Evolutionary conservation across 2,113 vertebrate genomes (phyloP).

Genomic region (Dipodomys spectabilis): DNA sequence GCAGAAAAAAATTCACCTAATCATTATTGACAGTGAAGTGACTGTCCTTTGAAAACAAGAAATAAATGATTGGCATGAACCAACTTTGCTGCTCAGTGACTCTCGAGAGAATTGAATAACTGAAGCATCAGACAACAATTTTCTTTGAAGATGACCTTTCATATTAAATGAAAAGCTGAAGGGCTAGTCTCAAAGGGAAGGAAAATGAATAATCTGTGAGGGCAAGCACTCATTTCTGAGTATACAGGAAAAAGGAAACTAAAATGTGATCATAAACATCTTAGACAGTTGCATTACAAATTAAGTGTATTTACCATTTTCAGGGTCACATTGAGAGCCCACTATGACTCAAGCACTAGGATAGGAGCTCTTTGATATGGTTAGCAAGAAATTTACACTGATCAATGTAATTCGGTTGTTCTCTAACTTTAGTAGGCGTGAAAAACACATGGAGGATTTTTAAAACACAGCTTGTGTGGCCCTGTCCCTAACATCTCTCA

Average conservation of each 20-base stretch:
- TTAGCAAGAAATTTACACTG: background rate
- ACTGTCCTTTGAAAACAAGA: constrained; percentile 35
- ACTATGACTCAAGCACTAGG: background rate
- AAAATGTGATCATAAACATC: constrained; percentile 31
- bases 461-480: background rate
- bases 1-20: constrained; percentile 43
- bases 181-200: constrained; percentile 62
- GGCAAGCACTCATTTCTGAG: constrained; percentile 39
- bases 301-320: constrained; percentile 32
- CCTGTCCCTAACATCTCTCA: background rate
- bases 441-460: background rate
- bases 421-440: background rate
- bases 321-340: background rate
- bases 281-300: background rate
- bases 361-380: background rate
- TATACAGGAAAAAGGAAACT: constrained; percentile 4
- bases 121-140: constrained; percentile 54
- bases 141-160: constrained; percentile 71
- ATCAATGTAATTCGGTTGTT: constrained; percentile 8
- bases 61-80: constrained; percentile 64
- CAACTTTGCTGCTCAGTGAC: constrained; percentile 53
- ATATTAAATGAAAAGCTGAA: constrained; percentile 67
- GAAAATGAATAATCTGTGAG: constrained; percentile 68
- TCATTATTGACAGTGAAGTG: constrained; percentile 64
- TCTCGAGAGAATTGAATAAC: constrained; percentile 66